Evolutionary conservation across 2,113 vertebrate species (phyloP).

Genomic region (Cynocephalus volans): DNA sequence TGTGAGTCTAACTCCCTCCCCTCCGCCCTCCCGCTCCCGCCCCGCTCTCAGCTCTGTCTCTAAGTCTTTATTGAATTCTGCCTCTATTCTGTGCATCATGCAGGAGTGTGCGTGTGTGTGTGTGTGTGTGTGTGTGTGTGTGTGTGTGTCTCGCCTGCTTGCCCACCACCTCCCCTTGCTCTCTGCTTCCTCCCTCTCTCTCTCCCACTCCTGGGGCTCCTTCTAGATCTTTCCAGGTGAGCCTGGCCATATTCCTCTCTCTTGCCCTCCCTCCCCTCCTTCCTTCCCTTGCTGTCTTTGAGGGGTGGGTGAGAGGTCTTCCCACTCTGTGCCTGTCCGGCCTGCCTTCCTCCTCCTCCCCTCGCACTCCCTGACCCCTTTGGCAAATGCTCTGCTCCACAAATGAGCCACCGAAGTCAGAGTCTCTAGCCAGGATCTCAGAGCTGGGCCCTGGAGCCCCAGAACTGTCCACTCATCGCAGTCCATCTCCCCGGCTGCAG

Average conservation of each 20-base stretch:
- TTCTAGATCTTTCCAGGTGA: slow-evolving; percentile 34
- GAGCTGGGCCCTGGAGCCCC: background rate
- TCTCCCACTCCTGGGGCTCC: slow-evolving; percentile 42
- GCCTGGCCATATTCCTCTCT: background rate
- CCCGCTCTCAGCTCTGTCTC: background rate
- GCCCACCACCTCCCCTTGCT: background rate
- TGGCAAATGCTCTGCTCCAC: background rate
- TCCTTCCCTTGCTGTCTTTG: fast-evolving
- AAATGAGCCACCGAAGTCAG: fast-evolving
- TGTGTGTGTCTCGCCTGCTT: background rate
- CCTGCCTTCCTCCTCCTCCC: background rate
- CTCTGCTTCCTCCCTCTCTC: background rate
- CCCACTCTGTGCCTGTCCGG: background rate
- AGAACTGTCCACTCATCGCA: fast-evolving
- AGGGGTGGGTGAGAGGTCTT: background rate
- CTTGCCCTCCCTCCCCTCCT: background rate
- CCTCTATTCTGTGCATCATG: slow-evolving; percentile 20
- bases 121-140: background rate
- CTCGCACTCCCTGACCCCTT: background rate
- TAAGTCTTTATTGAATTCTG: slow-evolving; percentile 68
- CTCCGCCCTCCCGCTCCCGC: no score
- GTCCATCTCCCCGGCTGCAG: background rate
- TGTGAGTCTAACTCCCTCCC: background rate
- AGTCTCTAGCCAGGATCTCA: background rate
- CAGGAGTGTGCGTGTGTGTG: background rate